phyloP scores from a whole-genome alignment of 2,113 vertebrate species.

The Natator depressus region DNA sequence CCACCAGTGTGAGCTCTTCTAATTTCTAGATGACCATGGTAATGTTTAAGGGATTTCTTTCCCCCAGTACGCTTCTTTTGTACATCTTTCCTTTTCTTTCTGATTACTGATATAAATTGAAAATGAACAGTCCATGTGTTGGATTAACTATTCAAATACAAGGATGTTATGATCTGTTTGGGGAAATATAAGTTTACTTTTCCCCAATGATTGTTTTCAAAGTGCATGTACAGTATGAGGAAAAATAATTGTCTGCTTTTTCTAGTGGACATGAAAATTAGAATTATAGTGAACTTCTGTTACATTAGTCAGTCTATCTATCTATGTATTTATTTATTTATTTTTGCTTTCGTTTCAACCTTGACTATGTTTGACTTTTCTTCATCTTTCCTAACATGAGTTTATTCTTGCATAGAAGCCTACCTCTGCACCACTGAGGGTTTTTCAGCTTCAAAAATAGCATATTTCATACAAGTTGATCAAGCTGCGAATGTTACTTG shows the following conservation, averaged over 20 bases:
- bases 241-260: not conserved
- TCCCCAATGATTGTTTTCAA: not conserved
- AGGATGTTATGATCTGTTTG: not conserved
- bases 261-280: not conserved
- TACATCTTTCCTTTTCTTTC: not conserved
- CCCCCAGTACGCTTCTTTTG: fast-evolving
- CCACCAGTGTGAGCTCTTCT: not conserved
- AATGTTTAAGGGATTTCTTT: not conserved
- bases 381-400: not conserved
- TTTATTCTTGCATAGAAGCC: not conserved
- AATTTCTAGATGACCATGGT: not conserved
- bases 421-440: not conserved
- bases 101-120: not conserved
- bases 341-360: not conserved
- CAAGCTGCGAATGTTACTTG: slow-evolving; percentile 16
- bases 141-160: not conserved
- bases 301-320: not conserved
- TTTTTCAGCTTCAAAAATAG: slow-evolving; percentile 29
- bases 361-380: not conserved
- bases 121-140: not conserved
- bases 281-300: not conserved
- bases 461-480: slow-evolving; percentile 34
- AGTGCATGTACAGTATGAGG: not conserved
- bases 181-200: not conserved
- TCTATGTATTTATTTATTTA: not conserved